Evolutionary conservation across 2,113 vertebrate genomes (phyloP).

Genomic region (Geococcyx californianus): DNA sequence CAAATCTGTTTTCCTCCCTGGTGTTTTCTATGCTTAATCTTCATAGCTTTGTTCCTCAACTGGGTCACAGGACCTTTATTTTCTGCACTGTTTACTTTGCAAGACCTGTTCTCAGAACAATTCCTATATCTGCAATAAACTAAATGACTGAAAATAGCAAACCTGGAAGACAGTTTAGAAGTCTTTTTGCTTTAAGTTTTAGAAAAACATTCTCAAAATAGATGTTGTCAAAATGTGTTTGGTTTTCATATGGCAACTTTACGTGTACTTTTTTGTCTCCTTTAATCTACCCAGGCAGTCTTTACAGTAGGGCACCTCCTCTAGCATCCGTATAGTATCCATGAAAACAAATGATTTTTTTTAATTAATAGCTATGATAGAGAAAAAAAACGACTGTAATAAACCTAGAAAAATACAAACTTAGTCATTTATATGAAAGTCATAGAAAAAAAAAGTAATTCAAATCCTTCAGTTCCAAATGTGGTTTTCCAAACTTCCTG

Average conservation of each 20-base stretch:
- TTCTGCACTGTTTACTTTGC: background rate
- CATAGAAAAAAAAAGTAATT: background rate
- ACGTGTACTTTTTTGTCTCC: background rate
- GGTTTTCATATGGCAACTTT: background rate
- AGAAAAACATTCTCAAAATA: background rate
- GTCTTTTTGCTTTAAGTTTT: background rate
- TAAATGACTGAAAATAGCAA: background rate
- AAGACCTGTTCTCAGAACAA: background rate
- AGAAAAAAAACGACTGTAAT: background rate
- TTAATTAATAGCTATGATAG: background rate
- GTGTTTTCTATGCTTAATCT: background rate
- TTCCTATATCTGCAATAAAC: background rate
- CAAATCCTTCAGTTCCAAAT: background rate
- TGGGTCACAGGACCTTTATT: background rate
- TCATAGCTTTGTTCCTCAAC: background rate
- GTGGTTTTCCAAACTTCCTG: background rate
- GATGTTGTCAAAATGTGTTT: background rate
- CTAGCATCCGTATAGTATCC: background rate
- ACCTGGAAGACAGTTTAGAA: background rate
- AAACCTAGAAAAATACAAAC: background rate
- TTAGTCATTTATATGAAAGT: background rate
- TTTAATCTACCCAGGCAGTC: background rate
- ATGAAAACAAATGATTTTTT: background rate
- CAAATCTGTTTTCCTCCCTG: constrained; percentile 1
- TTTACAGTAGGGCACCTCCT: background rate